Base-by-base conservation (phyloP, 2,113 vertebrate species). In the Perca fluviatilis region DNA sequence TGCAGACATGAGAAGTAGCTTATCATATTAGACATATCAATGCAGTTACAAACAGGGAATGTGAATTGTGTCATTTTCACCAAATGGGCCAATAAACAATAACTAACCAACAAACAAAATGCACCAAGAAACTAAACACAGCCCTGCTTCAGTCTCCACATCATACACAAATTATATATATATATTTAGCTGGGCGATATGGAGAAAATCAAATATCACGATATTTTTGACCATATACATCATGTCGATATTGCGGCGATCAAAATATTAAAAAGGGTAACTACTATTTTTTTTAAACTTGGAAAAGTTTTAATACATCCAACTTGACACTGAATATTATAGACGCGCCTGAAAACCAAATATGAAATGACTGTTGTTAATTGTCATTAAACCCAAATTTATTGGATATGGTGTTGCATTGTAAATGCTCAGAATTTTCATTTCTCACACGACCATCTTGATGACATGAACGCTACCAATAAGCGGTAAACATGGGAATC, bases 1-100 rank as follows among this genome's bases (percentile, higher is more conserved):
- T 25, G 68, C 30, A 71, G 2, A 75, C 6, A 6, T 51, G 11
- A 86, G 53, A 19, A 6, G 10, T 77, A 82, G 83, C 80, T 80
- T 82, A 85, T 85, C 3, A 46, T 53, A 27, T 73, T 18, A 53
- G 3, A 69, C 53, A 71, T 10, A 76, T 21, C 12, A 5, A 36
- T 61, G 27, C 21, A 33, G 50, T 66, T 53, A 64, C 50, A 64
- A 36, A 69, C 25, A 46, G 1, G 72, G 47, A 85, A 80, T 69
- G 76, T 74, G 33, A 74, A 15, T 10, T 7, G 4, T 50, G 0
- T 49, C 27, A 43, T 57, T 61, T 74, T 6, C 25, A 57, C 1
- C 27, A 43, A 79, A 69, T 60, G 4, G 6, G 23, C 2, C 15
- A 50, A 68, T 54, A 7, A 60, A 47, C 50, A 12, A 50, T 10